Conservation (phyloP, 1,140 invertebrate species). For the Campoletis sonorensis region DNA sequence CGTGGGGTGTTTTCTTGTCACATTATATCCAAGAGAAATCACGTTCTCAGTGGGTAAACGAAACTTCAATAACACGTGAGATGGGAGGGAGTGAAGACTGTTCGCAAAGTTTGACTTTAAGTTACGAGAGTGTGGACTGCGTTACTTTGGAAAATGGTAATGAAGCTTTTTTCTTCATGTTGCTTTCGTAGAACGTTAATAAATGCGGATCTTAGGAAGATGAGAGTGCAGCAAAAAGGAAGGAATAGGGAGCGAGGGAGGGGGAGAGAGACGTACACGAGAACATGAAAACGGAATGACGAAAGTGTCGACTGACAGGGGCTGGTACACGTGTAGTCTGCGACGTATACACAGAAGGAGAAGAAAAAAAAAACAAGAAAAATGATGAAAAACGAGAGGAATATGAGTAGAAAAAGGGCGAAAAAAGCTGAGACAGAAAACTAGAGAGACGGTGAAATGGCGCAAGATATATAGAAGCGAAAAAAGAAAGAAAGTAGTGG, state of each 20-base stretch:
- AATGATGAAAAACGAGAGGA: conserved; percentile 28
- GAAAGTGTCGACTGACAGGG: conserved; percentile 24
- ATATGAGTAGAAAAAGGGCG: conserved; percentile 49
- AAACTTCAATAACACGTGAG: not conserved
- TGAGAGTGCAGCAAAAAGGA: not conserved
- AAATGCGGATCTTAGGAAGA: not conserved
- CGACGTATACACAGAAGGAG: not conserved
- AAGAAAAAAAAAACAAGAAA: not conserved
- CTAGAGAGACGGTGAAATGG: conserved; percentile 59
- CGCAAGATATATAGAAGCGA: conserved; percentile 39
- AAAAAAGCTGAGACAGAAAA: conserved; percentile 60
- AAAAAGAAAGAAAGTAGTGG: conserved; percentile 13
- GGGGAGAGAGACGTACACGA: not conserved
- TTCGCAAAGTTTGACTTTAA: not conserved
- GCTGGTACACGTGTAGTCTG: conserved; percentile 3
- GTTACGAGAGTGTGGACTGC: not conserved
- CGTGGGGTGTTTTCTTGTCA: not conserved
- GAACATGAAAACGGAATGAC: conserved; percentile 15
- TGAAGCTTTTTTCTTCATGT: not conserved
- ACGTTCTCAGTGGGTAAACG: not conserved
- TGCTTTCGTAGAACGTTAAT: not conserved
- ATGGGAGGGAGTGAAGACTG: not conserved
- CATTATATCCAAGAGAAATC: not conserved
- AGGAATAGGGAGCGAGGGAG: not conserved
- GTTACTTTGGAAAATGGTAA: not conserved